Evolutionary conservation across 1,140 invertebrate genomes (phyloP).

Genomic region (Mactra quadrangularis): DNA sequence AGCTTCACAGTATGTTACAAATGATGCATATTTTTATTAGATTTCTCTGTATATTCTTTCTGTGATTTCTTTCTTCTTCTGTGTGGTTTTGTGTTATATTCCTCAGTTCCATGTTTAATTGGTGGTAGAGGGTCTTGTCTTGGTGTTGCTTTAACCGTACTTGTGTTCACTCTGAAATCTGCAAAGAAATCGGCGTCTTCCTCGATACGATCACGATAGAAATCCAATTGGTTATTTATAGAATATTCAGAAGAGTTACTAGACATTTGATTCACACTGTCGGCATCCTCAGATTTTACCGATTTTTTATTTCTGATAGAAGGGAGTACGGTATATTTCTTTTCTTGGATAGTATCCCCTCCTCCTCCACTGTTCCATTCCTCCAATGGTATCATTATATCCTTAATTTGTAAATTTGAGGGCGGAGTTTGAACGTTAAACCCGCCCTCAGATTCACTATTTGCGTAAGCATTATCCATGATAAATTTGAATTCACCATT

Average conservation of each 20-base stretch:
- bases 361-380: conserved; percentile 45
- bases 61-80: background rate
- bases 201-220: conserved; percentile 71
- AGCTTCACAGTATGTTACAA: conserved; percentile 4
- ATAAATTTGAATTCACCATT: conserved; percentile 47
- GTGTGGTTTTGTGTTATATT: background rate
- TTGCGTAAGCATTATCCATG: conserved; percentile 52
- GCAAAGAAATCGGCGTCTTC: conserved; percentile 75
- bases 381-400: conserved; percentile 68
- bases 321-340: conserved; percentile 74
- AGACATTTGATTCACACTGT: background rate
- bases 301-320: conserved; percentile 57
- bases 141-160: conserved; percentile 66
- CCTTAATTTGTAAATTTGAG: conserved; percentile 58
- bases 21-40: background rate
- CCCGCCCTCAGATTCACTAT: conserved; percentile 32
- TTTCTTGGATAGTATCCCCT: conserved; percentile 64
- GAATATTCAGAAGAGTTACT: conserved; percentile 37
- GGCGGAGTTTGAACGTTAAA: conserved; percentile 52
- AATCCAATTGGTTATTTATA: conserved; percentile 72
- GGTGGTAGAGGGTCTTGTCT: conserved; percentile 65
- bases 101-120: conserved; percentile 56
- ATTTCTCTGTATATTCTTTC: background rate
- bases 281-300: background rate
- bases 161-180: conserved; percentile 71